Evolutionary conservation across 2,888 invertebrate genomes (phyloP), one percentile per base, ranked within the genome.

Genomic region (Amphipoea oculea): DNA sequence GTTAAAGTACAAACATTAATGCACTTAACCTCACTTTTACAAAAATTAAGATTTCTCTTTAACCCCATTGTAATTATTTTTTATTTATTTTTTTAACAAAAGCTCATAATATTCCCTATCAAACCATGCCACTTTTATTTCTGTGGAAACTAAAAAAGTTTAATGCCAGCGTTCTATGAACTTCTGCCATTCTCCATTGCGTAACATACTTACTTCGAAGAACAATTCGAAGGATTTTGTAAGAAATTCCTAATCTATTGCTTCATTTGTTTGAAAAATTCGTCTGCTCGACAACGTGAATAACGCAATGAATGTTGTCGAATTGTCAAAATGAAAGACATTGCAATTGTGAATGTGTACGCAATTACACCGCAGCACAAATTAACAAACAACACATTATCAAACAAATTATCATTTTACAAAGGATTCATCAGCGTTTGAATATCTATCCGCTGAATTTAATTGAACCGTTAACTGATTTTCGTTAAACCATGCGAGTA

Each of bases 381-480:
- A 36, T 36, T 36, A 36, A 36, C 36, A 36, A 36, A 36, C 36
- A 36, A 36, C 36, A 36, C 36, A 36, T 36, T 36, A 36, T 2
- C 36, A 36, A 36, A 36, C 36, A 63, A 54, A 40, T 29, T 17
- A 4, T 4, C 1, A n/a, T 36, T 81, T 45, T 23, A 73, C 74
- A 45, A 63, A 82, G 36, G 17, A 54, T 63, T 79, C 11, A 45
- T 36, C 20, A 29, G 11, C n/a, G 74, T 20, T 36, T 63, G 12
- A 63, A 73, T 63, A 63, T 65, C 17, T 48, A 65, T 74, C 36
- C 20, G 9, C n/a, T 11, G 42, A 36, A 78, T 57, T 40, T 57
- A 74, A 65, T 74, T 17, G 4, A 6, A 62, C 36, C 23, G 36
- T 17, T 7, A 66, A 36, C 20, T 29, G 65, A 78, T 63, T 54